Percentiles rank a stretch among this genome's conserved stretches.
phyloP scores from a whole-genome alignment of 2,888 invertebrate genomes.

The Dusona sp. region DNA sequence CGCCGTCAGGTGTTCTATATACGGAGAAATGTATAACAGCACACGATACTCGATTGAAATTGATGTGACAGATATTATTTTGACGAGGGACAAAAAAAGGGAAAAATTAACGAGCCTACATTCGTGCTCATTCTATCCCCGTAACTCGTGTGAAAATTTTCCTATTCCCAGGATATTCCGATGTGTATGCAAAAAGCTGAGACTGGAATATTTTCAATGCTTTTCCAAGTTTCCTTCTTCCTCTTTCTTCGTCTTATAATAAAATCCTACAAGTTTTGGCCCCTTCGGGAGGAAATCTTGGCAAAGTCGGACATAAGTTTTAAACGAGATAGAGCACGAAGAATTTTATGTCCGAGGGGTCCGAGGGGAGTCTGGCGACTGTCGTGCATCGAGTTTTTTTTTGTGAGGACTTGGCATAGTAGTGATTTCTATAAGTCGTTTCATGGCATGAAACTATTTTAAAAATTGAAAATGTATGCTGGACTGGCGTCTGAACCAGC shows the following conservation, averaged over 20 bases:
- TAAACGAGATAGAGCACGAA: slow-evolving; percentile 18
- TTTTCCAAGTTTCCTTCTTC: slow-evolving; percentile 18
- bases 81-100: slow-evolving; percentile 17
- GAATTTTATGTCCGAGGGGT: background rate
- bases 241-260: slow-evolving; percentile 28
- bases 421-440: background rate
- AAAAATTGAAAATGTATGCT: background rate
- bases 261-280: slow-evolving; percentile 34
- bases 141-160: background rate
- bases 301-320: slow-evolving; percentile 20
- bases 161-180: slow-evolving; percentile 9
- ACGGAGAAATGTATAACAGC: background rate
- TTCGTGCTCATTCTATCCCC: background rate
- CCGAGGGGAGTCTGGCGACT: background rate
- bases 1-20: background rate
- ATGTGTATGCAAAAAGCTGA: slow-evolving; percentile 19
- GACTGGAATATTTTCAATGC: slow-evolving; percentile 24
- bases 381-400: background rate
- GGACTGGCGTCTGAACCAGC: too few relatives aligned
- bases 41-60: slow-evolving; percentile 13
- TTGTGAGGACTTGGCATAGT: background rate
- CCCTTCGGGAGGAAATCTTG: slow-evolving; percentile 6
- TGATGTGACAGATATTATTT: slow-evolving; percentile 33
- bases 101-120: background rate
- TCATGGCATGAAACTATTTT: background rate